A percentile compares a stretch with the other conserved stretches of the same genome.
Conservation (phyloP, 1,140 invertebrate species). For the Heliconius melpomene region DNA sequence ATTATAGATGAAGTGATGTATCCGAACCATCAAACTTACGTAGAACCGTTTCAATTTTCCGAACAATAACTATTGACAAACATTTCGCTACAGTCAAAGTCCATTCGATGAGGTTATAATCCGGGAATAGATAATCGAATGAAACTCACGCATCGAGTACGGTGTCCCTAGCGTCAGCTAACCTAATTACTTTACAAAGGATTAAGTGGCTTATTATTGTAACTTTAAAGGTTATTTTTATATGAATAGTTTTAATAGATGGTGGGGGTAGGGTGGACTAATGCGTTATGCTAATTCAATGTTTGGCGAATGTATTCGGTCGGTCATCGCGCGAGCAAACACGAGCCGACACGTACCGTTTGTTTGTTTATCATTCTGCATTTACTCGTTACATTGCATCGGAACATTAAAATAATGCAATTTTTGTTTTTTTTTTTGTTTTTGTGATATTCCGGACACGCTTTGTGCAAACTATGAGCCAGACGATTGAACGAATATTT, state of each 20-base stretch:
- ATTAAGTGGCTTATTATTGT: not conserved
- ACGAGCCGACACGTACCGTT: slow-evolving; percentile 39
- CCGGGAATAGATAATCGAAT: slow-evolving; percentile 35
- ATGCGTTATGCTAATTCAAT: slow-evolving; percentile 60
- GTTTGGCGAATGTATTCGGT: slow-evolving; percentile 59
- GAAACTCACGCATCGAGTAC: slow-evolving; percentile 31
- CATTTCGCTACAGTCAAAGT: slow-evolving; percentile 41
- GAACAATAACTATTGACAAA: slow-evolving; percentile 44
- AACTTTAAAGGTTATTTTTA: slow-evolving; percentile 11
- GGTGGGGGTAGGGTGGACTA: slow-evolving; percentile 29
- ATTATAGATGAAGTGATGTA: slow-evolving; percentile 12
- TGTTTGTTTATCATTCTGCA: slow-evolving; percentile 42
- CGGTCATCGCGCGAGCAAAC: slow-evolving; percentile 43
- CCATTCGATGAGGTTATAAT: slow-evolving; percentile 45
- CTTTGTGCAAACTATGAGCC: not conserved
- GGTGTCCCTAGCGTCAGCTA: not conserved
- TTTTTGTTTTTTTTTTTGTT: not conserved
- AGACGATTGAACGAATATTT: too few relatives aligned
- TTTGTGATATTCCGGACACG: not conserved
- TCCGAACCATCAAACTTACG: slow-evolving; percentile 4
- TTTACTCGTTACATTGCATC: slow-evolving; percentile 14
- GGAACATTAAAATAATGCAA: not conserved
- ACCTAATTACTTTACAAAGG: not conserved
- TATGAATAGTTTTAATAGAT: slow-evolving; percentile 33
- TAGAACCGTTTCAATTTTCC: slow-evolving; percentile 41